phyloP scores from a whole-genome alignment of 2,113 vertebrate genomes.

The Calyptommatus sinebrachiatus region DNA sequence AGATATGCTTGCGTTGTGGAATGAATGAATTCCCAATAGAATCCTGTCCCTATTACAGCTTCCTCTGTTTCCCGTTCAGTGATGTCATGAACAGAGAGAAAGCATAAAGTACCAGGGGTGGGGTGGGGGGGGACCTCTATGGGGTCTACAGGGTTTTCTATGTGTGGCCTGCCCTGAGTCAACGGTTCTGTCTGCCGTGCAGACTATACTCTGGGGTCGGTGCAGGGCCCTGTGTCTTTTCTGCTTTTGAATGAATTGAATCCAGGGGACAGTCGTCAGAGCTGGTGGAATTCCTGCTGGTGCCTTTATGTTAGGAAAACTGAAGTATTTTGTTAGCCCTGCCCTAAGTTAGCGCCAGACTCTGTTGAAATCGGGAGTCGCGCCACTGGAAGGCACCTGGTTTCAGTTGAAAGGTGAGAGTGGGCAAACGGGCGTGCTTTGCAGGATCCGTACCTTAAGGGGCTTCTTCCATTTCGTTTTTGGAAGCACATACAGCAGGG shows the following conservation, averaged over 20 bases:
- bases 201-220: background rate
- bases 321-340: background rate
- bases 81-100: background rate
- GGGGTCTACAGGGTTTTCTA: background rate
- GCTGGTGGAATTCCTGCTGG: background rate
- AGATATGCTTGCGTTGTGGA: background rate
- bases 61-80: background rate
- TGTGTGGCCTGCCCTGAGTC: background rate
- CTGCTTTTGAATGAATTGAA: background rate
- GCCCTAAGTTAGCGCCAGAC: background rate
- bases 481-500: slow-evolving; percentile 51
- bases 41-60: background rate
- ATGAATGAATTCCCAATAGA: background rate
- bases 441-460: slow-evolving; percentile 52
- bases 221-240: background rate
- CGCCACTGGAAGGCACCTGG: background rate
- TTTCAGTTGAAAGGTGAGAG: background rate
- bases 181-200: slow-evolving; percentile 8
- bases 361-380: background rate
- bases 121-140: background rate
- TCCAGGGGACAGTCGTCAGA: background rate
- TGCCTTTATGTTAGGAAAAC: background rate
- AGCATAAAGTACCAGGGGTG: background rate
- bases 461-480: slow-evolving; percentile 56
- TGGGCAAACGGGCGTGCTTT: slow-evolving; percentile 1